phyloP scores from a whole-genome alignment of 2,113 vertebrate genomes.

The Sigmodon hispidus region DNA sequence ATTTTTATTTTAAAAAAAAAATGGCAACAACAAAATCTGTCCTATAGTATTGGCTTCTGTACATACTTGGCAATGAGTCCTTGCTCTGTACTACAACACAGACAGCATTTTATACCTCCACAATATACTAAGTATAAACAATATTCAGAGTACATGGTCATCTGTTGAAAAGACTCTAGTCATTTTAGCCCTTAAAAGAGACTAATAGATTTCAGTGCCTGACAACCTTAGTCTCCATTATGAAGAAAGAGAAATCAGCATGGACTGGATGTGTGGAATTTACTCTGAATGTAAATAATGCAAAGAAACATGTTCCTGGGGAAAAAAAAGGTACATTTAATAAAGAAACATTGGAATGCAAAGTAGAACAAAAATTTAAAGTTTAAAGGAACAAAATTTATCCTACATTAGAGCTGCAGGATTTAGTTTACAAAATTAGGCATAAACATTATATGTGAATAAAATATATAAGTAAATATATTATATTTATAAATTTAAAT shows the following conservation, averaged over 20 bases:
- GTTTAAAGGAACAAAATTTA: neutral
- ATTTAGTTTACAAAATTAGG: slow-evolving; percentile 35
- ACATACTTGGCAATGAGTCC: neutral
- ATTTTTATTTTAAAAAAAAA: neutral
- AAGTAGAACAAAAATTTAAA: neutral
- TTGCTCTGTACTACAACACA: neutral
- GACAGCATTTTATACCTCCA: neutral
- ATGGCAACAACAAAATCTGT: neutral
- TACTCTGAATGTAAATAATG: slow-evolving; percentile 21
- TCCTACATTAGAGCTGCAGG: neutral
- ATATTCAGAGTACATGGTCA: neutral
- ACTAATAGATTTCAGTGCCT: neutral
- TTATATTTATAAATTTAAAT: neutral
- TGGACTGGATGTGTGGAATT: neutral
- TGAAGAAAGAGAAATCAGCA: slow-evolving; percentile 36
- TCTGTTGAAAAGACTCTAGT: neutral
- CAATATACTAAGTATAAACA: neutral
- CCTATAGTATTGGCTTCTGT: neutral
- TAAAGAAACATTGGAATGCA: slow-evolving; percentile 7
- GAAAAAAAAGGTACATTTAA: neutral
- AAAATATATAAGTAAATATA: slow-evolving; percentile 2
- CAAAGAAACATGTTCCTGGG: neutral
- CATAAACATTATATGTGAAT: neutral
- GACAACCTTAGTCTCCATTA: neutral
- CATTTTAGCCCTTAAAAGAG: neutral